A percentile compares a stretch with the other conserved stretches of the same genome.
phyloP scores from a whole-genome alignment of 2,797 vertebrate genomes.

The Lepus townsendii region DNA sequence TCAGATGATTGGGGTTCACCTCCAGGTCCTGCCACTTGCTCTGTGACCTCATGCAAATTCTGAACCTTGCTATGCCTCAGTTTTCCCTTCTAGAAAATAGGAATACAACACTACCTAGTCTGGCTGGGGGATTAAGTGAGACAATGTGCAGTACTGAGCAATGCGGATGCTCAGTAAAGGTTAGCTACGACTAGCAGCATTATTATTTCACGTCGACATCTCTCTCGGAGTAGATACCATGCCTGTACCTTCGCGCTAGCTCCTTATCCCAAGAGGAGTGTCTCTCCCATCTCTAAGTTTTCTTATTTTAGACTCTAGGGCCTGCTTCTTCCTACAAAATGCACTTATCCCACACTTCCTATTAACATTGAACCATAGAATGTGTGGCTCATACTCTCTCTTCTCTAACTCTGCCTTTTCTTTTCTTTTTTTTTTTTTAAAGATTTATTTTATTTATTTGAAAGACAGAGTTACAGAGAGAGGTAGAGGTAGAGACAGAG shows the following conservation, averaged over 20 bases:
- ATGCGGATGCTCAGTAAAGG: neutral
- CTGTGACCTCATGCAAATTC: neutral
- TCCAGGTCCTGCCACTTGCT: constrained; percentile 23
- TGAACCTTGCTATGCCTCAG: neutral
- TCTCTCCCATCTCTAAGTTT: constrained; percentile 23
- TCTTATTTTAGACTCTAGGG: neutral
- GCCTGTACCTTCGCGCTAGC: neutral
- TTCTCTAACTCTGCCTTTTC: too few relatives aligned
- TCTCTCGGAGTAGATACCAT: neutral
- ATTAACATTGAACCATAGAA: neutral
- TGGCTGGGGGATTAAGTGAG: neutral
- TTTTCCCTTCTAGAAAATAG: constrained; percentile 42
- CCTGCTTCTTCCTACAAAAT: neutral
- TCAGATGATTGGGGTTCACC: neutral
- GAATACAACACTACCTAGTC: neutral
- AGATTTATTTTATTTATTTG: too few relatives aligned
- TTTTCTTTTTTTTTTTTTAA: too few relatives aligned
- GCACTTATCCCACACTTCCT: neutral
- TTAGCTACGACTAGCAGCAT: neutral
- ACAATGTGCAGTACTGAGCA: neutral
- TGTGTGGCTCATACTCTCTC: neutral
- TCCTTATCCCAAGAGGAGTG: neutral
- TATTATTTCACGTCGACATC: neutral
- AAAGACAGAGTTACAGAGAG: too few relatives aligned
- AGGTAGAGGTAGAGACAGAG: too few relatives aligned